Percentiles rank a stretch among this genome's conserved stretches.
Evolutionary conservation across 2,797 vertebrate species (phyloP).

Genomic region (Spheniscus humboldti): DNA sequence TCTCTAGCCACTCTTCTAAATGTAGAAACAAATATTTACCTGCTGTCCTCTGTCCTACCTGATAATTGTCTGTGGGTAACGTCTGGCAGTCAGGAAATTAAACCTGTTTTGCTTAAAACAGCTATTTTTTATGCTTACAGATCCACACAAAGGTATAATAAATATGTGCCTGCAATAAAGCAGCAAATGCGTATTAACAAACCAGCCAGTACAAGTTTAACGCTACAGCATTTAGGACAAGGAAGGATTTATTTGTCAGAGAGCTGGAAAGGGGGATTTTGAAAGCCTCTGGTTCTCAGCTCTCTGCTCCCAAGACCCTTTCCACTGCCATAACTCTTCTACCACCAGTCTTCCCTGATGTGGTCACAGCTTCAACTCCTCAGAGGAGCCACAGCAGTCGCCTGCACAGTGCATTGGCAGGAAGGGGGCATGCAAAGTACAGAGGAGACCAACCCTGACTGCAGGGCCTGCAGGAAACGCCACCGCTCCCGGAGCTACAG

Average conservation of each 20-base stretch:
- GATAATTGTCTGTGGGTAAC: neutral
- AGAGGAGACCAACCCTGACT: neutral
- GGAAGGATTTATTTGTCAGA: neutral
- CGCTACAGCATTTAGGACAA: neutral
- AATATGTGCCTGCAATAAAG: neutral
- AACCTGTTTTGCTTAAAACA: neutral
- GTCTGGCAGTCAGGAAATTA: neutral
- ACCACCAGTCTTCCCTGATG: fast-evolving
- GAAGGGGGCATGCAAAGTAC: neutral
- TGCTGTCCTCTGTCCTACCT: neutral
- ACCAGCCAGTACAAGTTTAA: neutral
- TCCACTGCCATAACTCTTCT: neutral
- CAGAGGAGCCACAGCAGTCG: neutral
- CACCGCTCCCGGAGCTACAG: neutral
- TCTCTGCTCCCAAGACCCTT: neutral
- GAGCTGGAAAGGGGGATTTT: neutral
- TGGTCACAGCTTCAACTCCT: neutral
- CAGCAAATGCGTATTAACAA: neutral
- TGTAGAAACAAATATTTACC: neutral
- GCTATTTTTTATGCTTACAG: neutral
- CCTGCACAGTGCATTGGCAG: fast-evolving
- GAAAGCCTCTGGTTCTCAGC: neutral
- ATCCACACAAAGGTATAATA: neutral
- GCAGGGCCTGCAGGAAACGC: neutral
- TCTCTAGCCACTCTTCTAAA: neutral